phyloP scores from a whole-genome alignment of 2,797 vertebrate species.

The Dendrocincla fuliginosa region DNA sequence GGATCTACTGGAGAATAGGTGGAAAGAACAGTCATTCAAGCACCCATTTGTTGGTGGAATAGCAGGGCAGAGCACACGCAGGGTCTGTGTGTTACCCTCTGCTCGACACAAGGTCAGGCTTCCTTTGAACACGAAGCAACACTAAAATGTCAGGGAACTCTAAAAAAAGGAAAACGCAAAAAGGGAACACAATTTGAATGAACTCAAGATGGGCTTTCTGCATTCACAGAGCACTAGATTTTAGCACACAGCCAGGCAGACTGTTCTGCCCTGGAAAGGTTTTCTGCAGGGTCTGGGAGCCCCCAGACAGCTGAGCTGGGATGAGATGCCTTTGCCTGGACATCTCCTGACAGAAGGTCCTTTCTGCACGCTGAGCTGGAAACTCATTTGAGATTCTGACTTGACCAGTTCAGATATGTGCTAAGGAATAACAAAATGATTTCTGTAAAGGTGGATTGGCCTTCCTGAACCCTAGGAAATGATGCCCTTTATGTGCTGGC shows the following conservation, averaged over 20 bases:
- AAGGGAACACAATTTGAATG: background rate
- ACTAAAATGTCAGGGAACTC: background rate
- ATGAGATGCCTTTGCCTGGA: background rate
- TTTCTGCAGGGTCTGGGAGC: background rate
- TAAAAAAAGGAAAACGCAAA: background rate
- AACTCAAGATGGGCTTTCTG: background rate
- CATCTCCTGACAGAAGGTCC: background rate
- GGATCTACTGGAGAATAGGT: background rate
- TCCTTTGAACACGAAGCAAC: background rate
- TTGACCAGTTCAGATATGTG: background rate
- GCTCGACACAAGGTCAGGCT: background rate
- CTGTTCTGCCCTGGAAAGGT: background rate
- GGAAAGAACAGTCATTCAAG: background rate
- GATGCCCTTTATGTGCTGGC: background rate
- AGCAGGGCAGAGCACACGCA: background rate
- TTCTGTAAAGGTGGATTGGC: background rate
- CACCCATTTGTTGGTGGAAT: background rate
- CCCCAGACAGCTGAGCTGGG: background rate
- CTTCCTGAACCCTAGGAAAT: background rate
- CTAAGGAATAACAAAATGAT: background rate
- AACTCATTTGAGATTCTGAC: conserved; percentile 7
- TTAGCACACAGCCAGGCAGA: background rate
- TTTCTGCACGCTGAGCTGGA: background rate
- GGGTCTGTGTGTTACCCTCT: background rate
- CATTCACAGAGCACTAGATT: background rate